Evolutionary conservation across 2,797 vertebrate species (phyloP), one percentile per base, ranked within the genome.

Genomic region (Falco berigora): DNA sequence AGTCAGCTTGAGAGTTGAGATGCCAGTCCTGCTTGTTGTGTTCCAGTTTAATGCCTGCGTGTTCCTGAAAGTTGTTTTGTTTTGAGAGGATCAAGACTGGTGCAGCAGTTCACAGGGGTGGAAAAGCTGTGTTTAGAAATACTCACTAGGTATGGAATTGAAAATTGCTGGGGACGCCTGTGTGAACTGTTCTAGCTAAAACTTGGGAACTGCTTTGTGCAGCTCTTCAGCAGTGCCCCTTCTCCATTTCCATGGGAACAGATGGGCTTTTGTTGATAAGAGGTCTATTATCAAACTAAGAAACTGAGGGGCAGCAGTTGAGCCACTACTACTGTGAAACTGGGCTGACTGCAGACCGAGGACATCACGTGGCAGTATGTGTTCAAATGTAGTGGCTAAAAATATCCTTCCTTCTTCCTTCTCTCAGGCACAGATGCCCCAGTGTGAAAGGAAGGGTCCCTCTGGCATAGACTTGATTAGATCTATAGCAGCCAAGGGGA

Each of bases 341-440:
- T 18, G 42, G 58, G 52, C 94, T 89, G 76, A 34, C 83, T 94
- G 5, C 38, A 23, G 88, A 42, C 94, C 74, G 64, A 59, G 88
- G 73, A 49, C 81, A 84, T 96, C 83, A 86, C 81, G 73, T 89
- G 91, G 90, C 72, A 81, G 62, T 55, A 9, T 62, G 88, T 72
- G 76, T 96, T 92, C 76, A 86, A 93, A 86, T 79, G 59, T 32
- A 74, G 74, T 17, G 75, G 79, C 90, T 97, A 96, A 94, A 97
- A 96, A 96, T 96, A 96, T 25, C 76, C 67, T 81, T 78, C 91
- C 91, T 93, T 22, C 90, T 93, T 92, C 91, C 69, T 91, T 75
- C 72, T 86, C 80, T 67, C 58, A 18, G 30, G 47, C 76, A 76
- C 67, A 96, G 75, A 88, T 95, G 77, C 87, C 85, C 86, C 77